A percentile compares a stretch with the other conserved stretches of the same genome.
Conservation (phyloP, 2,113 vertebrate species). For the Plecturocebus donacophilus region DNA sequence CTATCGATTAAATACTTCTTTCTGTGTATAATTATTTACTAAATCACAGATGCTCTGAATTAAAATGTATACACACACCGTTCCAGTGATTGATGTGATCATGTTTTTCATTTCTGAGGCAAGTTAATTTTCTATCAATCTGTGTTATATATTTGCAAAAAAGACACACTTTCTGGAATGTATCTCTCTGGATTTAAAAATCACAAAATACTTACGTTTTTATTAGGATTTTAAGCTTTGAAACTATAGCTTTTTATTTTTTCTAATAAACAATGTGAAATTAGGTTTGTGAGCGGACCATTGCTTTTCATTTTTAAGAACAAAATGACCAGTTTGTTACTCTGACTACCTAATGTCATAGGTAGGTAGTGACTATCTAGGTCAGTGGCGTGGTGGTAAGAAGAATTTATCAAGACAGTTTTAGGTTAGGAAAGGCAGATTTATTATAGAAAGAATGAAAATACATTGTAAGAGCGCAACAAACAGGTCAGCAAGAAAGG, state of each 20-base stretch:
- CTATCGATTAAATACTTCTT: slow-evolving; percentile 25
- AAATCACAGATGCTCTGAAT: background rate
- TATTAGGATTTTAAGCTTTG: slow-evolving; percentile 43
- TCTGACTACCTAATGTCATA: background rate
- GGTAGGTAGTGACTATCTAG: too few relatives aligned
- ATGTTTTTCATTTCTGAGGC: background rate
- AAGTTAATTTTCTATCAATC: slow-evolving; percentile 25
- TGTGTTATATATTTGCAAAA: background rate
- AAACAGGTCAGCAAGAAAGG: too few relatives aligned
- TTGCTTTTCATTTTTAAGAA: slow-evolving; percentile 48
- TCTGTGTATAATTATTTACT: slow-evolving; percentile 11
- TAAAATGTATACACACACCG: background rate
- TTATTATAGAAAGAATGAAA: too few relatives aligned
- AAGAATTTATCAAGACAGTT: too few relatives aligned
- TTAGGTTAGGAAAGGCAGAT: too few relatives aligned
- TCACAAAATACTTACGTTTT: slow-evolving; percentile 33
- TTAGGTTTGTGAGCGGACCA: background rate
- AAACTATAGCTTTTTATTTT: slow-evolving; percentile 33
- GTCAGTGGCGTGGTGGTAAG: too few relatives aligned
- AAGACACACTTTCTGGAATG: background rate
- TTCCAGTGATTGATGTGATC: background rate
- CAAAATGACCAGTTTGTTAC: slow-evolving; percentile 38
- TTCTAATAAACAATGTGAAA: background rate
- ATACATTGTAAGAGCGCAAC: too few relatives aligned
- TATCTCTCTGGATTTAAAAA: slow-evolving; percentile 7